phyloP scores from a whole-genome alignment of 2,888 invertebrate species.

The Leucoma salicis region DNA sequence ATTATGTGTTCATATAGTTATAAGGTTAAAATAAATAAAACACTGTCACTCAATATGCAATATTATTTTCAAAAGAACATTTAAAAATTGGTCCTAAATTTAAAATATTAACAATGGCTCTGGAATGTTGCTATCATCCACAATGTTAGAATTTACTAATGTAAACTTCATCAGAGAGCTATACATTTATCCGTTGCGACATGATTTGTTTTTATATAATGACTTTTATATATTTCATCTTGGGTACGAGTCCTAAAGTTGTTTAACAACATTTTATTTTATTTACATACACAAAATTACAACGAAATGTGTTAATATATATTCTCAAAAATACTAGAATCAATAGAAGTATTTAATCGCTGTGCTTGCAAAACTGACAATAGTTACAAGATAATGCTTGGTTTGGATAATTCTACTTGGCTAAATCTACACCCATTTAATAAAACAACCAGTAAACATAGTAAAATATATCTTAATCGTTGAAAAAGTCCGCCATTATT shows the following conservation, averaged over 20 bases:
- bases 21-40: conserved; percentile 41
- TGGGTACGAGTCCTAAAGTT: conserved; percentile 43
- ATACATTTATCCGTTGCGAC: conserved; percentile 34
- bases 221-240: conserved; percentile 21
- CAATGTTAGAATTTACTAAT: conserved; percentile 57
- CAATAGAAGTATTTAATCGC: conserved; percentile 13
- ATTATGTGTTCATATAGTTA: conserved; percentile 14
- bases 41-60: conserved; percentile 72
- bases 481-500: no score
- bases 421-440: no score
- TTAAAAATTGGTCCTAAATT: conserved; percentile 82
- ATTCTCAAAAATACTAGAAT: conserved; percentile 20
- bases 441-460: no score
- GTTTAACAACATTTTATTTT: conserved; percentile 49
- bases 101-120: conserved; percentile 80
- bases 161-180: conserved; percentile 63
- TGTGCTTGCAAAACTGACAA: not conserved
- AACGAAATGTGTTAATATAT: conserved; percentile 29
- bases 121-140: conserved; percentile 77
- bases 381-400: not conserved
- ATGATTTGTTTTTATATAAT: conserved; percentile 19
- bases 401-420: not conserved
- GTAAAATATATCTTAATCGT: no score
- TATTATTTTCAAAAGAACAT: conserved; percentile 82
- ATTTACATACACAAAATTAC: conserved; percentile 36